Evolutionary conservation across 1,140 invertebrate genomes (phyloP), one percentile per base, ranked within the genome.

Genomic region (Plodia interpunctella): DNA sequence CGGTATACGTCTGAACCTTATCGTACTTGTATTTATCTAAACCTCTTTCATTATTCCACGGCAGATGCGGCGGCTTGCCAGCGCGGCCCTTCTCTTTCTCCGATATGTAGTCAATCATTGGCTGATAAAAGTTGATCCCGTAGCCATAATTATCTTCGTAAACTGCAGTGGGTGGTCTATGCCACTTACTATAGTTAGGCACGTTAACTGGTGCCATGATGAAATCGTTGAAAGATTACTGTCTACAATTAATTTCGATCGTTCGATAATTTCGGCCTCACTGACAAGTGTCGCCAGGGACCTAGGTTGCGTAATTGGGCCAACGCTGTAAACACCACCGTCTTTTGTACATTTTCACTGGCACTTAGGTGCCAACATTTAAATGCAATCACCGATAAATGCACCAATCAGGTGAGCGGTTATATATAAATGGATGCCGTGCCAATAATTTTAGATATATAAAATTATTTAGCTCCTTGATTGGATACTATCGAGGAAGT

Each of bases 31-130:
- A 94, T 68, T 92, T 91, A 55, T 92, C 87, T 57, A 94, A 80
- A 2, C 91, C 93, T 62, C 93, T 90, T 73, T 95, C 94, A 73
- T 95, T 94, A 1, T 92, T 92, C 93, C 93, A 95, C 6, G 95
- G 95, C 59, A 96, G 87, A 78, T 94, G 92, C 44, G 94, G 94
- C 18, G 90, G 78, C 62, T 91, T 89, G 35, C 80, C 70, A 55
- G 83, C 59, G 50, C 79, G 55, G 57, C 91, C 88, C 68, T 88
- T 68, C 76, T 90, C 80, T 77, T 91, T 92, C 18, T 87, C 88
- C 69, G 94, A 93, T 58, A 96, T 92, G 70, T 95, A 96, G 74
- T 96, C 95, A 61, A 96, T 93, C 94, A 96, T 95, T 10, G 95
- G 94, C 74, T 96, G 94, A 81, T 96, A 96, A 79, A 92, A 95